Percentiles rank a stretch among this genome's conserved stretches.
These are phyloP conservation scores for Otus scops DNA, from an alignment of 2,797 vertebrate species.

Conservation along the genomic window DNA sequence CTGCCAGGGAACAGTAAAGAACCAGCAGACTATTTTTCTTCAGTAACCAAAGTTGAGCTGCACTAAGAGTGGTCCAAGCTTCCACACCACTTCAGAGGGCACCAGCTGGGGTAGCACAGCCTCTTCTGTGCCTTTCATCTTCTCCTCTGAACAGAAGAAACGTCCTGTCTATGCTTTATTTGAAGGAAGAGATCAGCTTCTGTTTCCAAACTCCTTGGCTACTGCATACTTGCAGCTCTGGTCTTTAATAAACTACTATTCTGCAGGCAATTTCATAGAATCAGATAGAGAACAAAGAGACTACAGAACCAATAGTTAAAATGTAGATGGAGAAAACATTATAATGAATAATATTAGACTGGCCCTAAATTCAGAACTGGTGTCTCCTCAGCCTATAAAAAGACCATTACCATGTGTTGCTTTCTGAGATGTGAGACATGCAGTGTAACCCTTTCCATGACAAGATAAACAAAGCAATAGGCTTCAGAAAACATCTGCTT, in stretches of 20 bases:
- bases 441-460: background rate
- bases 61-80: background rate
- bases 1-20: background rate
- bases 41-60: background rate
- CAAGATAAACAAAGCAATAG: background rate
- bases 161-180: background rate
- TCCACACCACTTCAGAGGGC: background rate
- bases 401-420: background rate
- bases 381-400: constrained; percentile 15
- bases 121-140: background rate
- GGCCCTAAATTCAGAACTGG: background rate
- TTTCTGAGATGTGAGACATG: background rate
- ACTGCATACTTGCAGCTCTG: background rate
- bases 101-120: background rate
- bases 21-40: background rate
- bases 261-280: constrained; percentile 1
- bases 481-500: background rate
- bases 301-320: background rate
- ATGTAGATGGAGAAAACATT: constrained; percentile 17
- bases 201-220: background rate
- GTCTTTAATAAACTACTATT: background rate
- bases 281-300: background rate
- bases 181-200: background rate
- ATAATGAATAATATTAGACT: background rate
- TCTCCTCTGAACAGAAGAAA: background rate